Evolutionary conservation across 2,888 invertebrate species (phyloP), one percentile per base, ranked within the genome.

Genomic region (Heliothis peltigera): DNA sequence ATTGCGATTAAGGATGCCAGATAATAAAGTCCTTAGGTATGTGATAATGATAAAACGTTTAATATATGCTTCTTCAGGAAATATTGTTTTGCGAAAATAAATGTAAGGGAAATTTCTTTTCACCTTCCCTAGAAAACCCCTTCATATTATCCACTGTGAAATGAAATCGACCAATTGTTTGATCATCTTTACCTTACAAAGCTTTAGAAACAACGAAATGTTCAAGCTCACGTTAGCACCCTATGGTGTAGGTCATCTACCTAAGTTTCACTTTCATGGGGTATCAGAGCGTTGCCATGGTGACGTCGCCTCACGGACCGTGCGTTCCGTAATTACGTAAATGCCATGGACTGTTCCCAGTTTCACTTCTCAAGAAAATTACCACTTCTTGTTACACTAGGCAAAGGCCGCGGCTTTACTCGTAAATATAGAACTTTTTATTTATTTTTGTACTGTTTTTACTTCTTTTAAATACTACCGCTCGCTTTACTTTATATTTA

Each of bases 201-300:
- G 8, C n/a, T n/a, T n/a, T 12, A 10, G 8, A 32, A 32, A 25
- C 8, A 32, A 32, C 1, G 15, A 39, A 39, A n/a, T 0, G 5
- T 32, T 35, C 3, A 39, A 35, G 17, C 35, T 47, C 15, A 57
- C 25, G n/a, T 35, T 61, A 18, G 1, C 52, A 53, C 49, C 35
- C 59, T 47, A 55, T 42, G 53, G 28, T 58, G 72, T 65, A 66
- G 87, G 85, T 89, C 86, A 80, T 76, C 76, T 83, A 83, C 83
- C 87, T 74, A 66, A 79, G 85, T 91, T 92, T 91, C 90, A 91
- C 92, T 92, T 91, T 91, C 87, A 77, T 84, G 84, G 82, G 79
- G 85, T 88, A 91, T 89, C 85, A 88, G 88, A 88, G 87, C 89
- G 87, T 89, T 88, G 87, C 89, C 86, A 90, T 90, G 88, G 89